Evolutionary conservation across 2,113 vertebrate genomes (phyloP), one percentile per base, ranked within the genome.

Genomic region (Meriones unguiculatus): DNA sequence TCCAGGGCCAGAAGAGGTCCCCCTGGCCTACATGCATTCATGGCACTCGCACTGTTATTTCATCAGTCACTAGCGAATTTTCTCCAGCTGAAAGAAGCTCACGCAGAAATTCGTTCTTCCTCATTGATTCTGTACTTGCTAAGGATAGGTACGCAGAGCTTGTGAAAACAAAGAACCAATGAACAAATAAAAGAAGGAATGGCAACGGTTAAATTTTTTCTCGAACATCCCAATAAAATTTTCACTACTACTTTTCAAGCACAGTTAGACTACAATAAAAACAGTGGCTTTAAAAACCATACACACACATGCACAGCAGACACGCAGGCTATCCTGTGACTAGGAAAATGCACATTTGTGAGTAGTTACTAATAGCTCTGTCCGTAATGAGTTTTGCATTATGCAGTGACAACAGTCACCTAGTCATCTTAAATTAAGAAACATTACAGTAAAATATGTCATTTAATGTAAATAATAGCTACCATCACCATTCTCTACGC

Each of bases 351-450:
- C 91, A 87, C 90, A 97, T 95, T 93, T 95, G 88, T 82, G 94
- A 97, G 73, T 62, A 94, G 76, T 69, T 93, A 95, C 76, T 52
- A 62, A 64, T 92, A 80, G 87, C 46, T 72, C 86, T 88, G 50
- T 70, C 80, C 52, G 86, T 76, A 90, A 96, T 28, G 46, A 88
- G 62, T 28, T 28, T 28, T 92, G 46, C 50, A 85, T 90, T 91
- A 95, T 90, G 52, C 77, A 93, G 89, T 84, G 76, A 85, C 89
- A 96, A 81, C 41, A 85, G 64, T 92, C 69, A 93, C 72, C 85
- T 95, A 76, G 32, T 95, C 88, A 88, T 92, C 67, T 88, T 90
- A 92, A 93, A 94, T 90, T 92, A 87, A 85, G n/a, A 86, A 97
- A 90, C 35, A 89, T 17, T 91, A 69, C 57, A 78, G 54, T 35